Conservation (phyloP, 2,113 vertebrate species). For the Naja naja region DNA sequence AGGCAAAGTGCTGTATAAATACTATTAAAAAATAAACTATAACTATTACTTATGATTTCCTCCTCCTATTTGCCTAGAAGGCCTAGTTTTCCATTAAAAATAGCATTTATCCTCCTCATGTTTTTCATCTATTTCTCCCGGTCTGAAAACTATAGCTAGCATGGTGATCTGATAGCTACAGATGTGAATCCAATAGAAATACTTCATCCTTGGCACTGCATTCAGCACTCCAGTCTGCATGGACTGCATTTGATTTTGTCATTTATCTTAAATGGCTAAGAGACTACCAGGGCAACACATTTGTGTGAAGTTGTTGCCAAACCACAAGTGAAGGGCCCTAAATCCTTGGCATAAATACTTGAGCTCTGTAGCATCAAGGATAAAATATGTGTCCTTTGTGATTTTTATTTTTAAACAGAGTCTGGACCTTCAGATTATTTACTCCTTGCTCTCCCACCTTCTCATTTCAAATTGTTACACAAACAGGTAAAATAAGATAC, state of each 20-base stretch:
- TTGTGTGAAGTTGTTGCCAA: slow-evolving; percentile 83
- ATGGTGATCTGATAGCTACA: slow-evolving; percentile 52
- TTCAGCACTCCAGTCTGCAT: slow-evolving; percentile 67
- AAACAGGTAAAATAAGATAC: slow-evolving; percentile 58
- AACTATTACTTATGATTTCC: slow-evolving; percentile 39
- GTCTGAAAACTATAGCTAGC: slow-evolving; percentile 34
- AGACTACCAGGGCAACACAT: slow-evolving; percentile 82
- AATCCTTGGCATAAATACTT: slow-evolving; percentile 82
- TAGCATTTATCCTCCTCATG: not conserved
- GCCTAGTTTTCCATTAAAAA: not conserved
- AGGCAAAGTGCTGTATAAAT: not conserved
- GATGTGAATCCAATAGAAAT: slow-evolving; percentile 48
- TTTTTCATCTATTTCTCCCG: slow-evolving; percentile 26
- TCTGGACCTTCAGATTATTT: slow-evolving; percentile 44
- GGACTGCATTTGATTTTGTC: slow-evolving; percentile 82
- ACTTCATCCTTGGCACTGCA: slow-evolving; percentile 65
- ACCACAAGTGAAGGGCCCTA: slow-evolving; percentile 81
- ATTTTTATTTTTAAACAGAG: slow-evolving; percentile 39
- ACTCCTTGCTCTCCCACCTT: slow-evolving; percentile 40
- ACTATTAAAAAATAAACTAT: not conserved
- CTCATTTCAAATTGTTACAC: slow-evolving; percentile 50
- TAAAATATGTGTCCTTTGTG: slow-evolving; percentile 62
- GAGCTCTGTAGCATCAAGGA: slow-evolving; percentile 68
- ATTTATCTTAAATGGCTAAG: slow-evolving; percentile 78
- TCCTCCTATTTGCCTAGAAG: slow-evolving; percentile 26